A percentile compares a stretch with the other conserved stretches of the same genome.
Conservation (phyloP, 2,113 vertebrate genomes). For the Puma concolor region DNA sequence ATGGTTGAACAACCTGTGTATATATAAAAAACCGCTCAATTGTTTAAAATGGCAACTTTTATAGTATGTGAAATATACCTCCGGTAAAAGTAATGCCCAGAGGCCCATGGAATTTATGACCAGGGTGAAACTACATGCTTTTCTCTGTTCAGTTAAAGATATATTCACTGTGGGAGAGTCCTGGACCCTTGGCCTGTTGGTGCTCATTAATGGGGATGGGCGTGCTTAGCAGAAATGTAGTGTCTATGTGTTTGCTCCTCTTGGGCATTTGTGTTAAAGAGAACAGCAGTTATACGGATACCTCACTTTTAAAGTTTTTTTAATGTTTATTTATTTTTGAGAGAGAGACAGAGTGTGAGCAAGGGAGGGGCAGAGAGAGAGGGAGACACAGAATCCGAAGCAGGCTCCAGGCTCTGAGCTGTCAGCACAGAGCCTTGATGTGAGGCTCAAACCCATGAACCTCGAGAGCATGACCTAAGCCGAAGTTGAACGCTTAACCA, state of each 20-base stretch:
- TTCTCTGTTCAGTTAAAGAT: background rate
- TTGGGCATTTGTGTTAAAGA: background rate
- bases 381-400: no score
- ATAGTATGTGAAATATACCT: background rate
- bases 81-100: background rate
- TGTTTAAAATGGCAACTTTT: background rate
- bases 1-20: background rate
- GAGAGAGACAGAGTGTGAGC: no score
- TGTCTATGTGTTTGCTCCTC: background rate
- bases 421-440: background rate
- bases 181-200: background rate
- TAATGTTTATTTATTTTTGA: no score
- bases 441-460: background rate
- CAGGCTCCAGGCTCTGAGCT: background rate
- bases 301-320: background rate
- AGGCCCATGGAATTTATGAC: background rate
- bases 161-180: background rate
- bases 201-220: background rate
- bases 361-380: no score
- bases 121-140: background rate
- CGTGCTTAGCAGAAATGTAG: background rate
- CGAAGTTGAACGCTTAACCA: background rate
- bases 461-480: background rate
- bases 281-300: background rate
- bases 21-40: background rate